These are phyloP conservation scores for Ostrea denselamellosa DNA, from an alignment of 1,140 invertebrate species.

Conservation along the genomic window DNA sequence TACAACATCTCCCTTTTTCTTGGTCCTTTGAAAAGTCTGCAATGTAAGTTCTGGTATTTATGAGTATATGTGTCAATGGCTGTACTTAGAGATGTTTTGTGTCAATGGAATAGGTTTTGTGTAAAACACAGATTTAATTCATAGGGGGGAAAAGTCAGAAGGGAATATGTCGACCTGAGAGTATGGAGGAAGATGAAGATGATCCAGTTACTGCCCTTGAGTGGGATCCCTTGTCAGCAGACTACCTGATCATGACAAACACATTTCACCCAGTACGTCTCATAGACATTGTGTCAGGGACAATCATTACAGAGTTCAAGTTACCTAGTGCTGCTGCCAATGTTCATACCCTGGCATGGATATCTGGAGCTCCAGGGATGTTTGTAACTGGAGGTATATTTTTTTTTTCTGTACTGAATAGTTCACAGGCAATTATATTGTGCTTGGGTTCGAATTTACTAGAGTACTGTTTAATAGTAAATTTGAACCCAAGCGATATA, in stretches of 20 bases:
- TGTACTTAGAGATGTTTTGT: too few relatives aligned
- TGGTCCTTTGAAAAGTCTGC: too few relatives aligned
- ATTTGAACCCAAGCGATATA: too few relatives aligned
- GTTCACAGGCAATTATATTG: too few relatives aligned
- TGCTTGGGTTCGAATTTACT: neutral
- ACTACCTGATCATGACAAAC: conserved; percentile 79
- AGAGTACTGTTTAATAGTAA: neutral
- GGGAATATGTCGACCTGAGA: conserved; percentile 64
- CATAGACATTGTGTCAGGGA: conserved; percentile 73
- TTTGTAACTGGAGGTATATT: conserved; percentile 79
- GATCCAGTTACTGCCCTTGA: conserved; percentile 75
- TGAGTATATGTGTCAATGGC: too few relatives aligned
- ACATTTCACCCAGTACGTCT: conserved; percentile 72
- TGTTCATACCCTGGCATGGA: conserved; percentile 78
- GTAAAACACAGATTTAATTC: neutral
- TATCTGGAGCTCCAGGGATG: conserved; percentile 79
- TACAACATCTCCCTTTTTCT: too few relatives aligned
- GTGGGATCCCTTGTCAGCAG: conserved; percentile 80
- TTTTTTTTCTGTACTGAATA: neutral
- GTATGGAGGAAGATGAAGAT: conserved; percentile 58
- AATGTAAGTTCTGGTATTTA: too few relatives aligned
- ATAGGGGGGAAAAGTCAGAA: conserved; percentile 65
- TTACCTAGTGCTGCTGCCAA: conserved; percentile 76
- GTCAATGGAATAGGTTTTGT: too few relatives aligned
- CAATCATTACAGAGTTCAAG: conserved; percentile 75